Base-by-base conservation (phyloP, 2,797 vertebrate genomes). In the Podarcis lilfordi region DNA sequence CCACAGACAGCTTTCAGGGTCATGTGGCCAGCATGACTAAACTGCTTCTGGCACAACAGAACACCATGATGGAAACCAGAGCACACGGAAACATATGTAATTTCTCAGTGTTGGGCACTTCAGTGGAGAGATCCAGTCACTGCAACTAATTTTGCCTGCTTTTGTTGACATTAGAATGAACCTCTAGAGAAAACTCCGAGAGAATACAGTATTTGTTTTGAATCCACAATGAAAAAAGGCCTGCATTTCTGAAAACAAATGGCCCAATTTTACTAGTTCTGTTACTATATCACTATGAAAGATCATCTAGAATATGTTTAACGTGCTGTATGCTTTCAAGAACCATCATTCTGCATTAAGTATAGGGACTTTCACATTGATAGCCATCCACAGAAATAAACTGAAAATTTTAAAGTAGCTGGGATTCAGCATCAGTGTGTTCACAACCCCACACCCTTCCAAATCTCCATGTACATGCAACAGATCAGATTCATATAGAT, bases 401-500 rank as follows among this genome's bases (percentile, higher is more conserved):
- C 50, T 55, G 50, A 55, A 55, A 55, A 55, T 15, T 55, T 55
- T 4, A 55, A 55, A 15, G 50, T 64, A 7, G 21, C 61, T 64
- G 17, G 6, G 61, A 64, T 64, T 64, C 21, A 23, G 21, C 61
- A 64, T 23, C 21, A 64, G 61, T 23, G 19, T 64, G 61, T 64
- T 23, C 61, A 55, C 50, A 15, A 13, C 19, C 9, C n/a, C 8
- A 8, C 2, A 19, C 59, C 59, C 59, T 21, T 61, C 59, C 15
- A 8, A 29, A 8, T 1, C 86, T 59, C 64, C n/a, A 2, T 80
- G 15, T 17, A 75, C 35, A 72, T 13, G 59, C 17, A 45, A 68
- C 10, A 8, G 74, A 64, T 23, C 29, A 17, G n/a, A 9, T 82
- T 40, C 35, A 80, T 50, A 27, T 0, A 0, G 1, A 0, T 72